phyloP scores from a whole-genome alignment of 2,113 vertebrate species.

The Megaptera novaeangliae region DNA sequence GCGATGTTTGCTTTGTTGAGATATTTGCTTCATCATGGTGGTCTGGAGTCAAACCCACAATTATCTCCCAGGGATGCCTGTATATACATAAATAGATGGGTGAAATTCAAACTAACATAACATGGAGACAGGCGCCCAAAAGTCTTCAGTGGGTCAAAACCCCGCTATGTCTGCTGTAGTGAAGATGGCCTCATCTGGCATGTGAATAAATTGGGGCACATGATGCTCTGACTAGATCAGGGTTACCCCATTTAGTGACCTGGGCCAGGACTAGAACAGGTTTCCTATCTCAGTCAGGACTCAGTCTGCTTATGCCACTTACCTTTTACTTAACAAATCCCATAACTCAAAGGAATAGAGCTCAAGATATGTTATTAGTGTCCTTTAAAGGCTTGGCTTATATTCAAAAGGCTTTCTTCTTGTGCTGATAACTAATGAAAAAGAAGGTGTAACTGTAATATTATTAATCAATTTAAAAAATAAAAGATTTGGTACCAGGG shows the following conservation, averaged over 20 bases:
- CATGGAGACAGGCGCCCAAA: rapidly evolving
- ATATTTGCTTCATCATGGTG: background rate
- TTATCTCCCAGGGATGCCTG: background rate
- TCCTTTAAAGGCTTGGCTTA: constrained; percentile 3
- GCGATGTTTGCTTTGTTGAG: background rate
- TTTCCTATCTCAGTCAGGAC: background rate
- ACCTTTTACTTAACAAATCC: background rate
- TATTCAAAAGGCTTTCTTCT: constrained; percentile 22
- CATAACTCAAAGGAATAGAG: background rate
- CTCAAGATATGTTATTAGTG: background rate
- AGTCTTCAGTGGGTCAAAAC: background rate
- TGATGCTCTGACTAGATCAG: background rate
- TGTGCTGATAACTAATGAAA: background rate
- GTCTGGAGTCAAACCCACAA: background rate
- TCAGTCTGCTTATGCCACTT: background rate
- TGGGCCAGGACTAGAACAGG: background rate
- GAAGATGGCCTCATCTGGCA: background rate
- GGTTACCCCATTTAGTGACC: background rate
- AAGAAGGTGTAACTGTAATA: background rate
- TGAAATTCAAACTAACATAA: background rate
- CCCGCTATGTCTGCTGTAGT: background rate
- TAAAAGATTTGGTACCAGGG: background rate
- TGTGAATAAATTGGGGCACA: background rate
- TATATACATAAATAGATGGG: background rate
- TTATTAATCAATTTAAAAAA: background rate